Conservation (phyloP, 53 echinoderm and acorn worm species). For the Zoroaster sp. region DNA sequence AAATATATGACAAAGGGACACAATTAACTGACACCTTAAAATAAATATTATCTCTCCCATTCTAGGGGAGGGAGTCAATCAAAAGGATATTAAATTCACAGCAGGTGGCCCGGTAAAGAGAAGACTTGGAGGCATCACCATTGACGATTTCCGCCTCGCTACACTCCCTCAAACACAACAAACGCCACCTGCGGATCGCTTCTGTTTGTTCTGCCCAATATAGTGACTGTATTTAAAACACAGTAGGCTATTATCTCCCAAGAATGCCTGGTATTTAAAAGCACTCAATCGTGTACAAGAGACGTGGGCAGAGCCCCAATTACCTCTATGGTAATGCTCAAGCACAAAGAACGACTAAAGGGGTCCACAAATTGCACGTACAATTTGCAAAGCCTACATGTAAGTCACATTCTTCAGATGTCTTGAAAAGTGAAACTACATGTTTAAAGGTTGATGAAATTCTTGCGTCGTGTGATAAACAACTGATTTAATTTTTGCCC, state of each 20-base stretch:
- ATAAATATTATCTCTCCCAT: too few relatives aligned
- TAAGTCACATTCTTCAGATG: neutral
- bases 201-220: neutral
- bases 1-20: too few relatives aligned
- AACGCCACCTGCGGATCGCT: neutral
- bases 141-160: neutral
- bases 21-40: too few relatives aligned
- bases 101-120: too few relatives aligned
- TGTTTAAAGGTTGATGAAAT: too few relatives aligned
- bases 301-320: neutral
- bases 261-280: neutral
- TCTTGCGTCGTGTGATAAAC: too few relatives aligned
- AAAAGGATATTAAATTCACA: too few relatives aligned
- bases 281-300: neutral
- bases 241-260: neutral
- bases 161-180: neutral
- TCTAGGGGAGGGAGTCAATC: too few relatives aligned
- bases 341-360: neutral
- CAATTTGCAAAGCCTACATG: neutral
- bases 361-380: neutral
- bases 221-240: neutral
- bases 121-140: too few relatives aligned
- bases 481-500: too few relatives aligned
- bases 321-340: neutral
- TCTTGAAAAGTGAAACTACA: neutral